These are phyloP conservation scores for Mastomys coucha DNA, from an alignment of 2,113 vertebrate species.

Conservation along the genomic window DNA sequence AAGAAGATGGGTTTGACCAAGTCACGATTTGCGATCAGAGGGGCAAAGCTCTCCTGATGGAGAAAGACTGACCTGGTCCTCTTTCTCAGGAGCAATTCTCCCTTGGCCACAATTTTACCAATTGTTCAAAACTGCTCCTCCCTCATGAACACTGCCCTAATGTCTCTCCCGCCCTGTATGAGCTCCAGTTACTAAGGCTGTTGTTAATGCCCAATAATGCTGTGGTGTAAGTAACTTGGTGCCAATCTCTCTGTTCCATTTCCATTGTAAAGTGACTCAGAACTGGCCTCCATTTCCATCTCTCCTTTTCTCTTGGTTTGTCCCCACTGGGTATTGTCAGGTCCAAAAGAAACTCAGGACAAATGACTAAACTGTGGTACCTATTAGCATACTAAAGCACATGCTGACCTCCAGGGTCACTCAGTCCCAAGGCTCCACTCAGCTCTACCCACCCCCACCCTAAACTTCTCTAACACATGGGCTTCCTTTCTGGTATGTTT, in stretches of 20 bases:
- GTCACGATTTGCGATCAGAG: conserved; percentile 30
- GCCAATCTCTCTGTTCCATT: conserved; percentile 51
- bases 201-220: conserved; percentile 71
- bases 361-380: too few species aligned
- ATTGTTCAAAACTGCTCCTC: conserved; percentile 79
- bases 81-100: conserved; percentile 71
- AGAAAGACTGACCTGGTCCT: conserved; percentile 73
- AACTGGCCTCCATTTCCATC: conserved; percentile 52
- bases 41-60: conserved; percentile 57
- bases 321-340: conserved; percentile 42
- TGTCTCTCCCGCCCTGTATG: conserved; percentile 64
- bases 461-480: neutral
- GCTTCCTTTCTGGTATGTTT: neutral
- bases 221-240: rapidly evolving
- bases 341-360: neutral
- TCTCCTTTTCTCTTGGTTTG: conserved; percentile 27
- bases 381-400: neutral
- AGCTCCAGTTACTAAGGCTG: neutral
- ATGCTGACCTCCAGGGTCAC: neutral
- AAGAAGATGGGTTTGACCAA: conserved; percentile 39
- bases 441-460: neutral
- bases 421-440: neutral
- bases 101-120: conserved; percentile 66
- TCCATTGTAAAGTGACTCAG: conserved; percentile 78
- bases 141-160: conserved; percentile 46